phyloP scores from a whole-genome alignment of 2,888 invertebrate genomes.

The Cryptus armator region DNA sequence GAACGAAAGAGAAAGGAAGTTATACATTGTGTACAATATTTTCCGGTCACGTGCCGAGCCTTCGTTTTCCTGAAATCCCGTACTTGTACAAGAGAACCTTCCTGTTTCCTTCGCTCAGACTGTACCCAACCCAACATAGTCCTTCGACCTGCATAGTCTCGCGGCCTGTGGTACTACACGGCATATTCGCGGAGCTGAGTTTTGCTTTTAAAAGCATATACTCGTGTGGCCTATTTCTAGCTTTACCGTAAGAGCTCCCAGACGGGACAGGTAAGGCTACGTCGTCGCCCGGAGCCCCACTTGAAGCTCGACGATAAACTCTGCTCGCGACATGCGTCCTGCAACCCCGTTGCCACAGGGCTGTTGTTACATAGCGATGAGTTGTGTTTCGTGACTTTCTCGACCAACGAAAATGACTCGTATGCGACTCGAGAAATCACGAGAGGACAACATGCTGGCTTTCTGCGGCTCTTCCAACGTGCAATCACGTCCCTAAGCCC shows the following conservation, averaged over 20 bases:
- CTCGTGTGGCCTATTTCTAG: slow-evolving; percentile 49
- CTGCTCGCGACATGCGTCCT: slow-evolving; percentile 13
- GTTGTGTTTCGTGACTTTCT: neutral
- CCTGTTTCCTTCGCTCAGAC: slow-evolving; percentile 5
- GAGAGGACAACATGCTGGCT: slow-evolving; percentile 7
- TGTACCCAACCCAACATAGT: neutral
- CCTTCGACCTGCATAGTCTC: slow-evolving; percentile 25
- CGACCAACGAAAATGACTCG: neutral
- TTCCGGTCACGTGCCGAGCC: slow-evolving; percentile 30
- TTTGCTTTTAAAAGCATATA: slow-evolving; percentile 18
- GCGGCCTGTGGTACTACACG: neutral
- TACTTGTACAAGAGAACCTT: slow-evolving; percentile 12
- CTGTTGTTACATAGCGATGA: neutral
- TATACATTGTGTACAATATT: slow-evolving; percentile 11
- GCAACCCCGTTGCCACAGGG: slow-evolving; percentile 9
- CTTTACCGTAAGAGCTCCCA: slow-evolving; percentile 5
- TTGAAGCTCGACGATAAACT: slow-evolving; percentile 26
- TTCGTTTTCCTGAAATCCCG: slow-evolving; percentile 22
- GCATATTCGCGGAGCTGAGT: slow-evolving; percentile 30
- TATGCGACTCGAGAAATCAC: slow-evolving; percentile 4
- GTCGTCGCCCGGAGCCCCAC: slow-evolving; percentile 32
- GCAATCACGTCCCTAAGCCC: neutral
- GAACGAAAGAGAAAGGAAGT: neutral
- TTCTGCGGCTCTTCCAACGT: neutral
- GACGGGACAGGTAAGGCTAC: neutral